Evolutionary conservation across 2,797 vertebrate species (phyloP).

Genomic region (Pipistrellus pygmaeus): DNA sequence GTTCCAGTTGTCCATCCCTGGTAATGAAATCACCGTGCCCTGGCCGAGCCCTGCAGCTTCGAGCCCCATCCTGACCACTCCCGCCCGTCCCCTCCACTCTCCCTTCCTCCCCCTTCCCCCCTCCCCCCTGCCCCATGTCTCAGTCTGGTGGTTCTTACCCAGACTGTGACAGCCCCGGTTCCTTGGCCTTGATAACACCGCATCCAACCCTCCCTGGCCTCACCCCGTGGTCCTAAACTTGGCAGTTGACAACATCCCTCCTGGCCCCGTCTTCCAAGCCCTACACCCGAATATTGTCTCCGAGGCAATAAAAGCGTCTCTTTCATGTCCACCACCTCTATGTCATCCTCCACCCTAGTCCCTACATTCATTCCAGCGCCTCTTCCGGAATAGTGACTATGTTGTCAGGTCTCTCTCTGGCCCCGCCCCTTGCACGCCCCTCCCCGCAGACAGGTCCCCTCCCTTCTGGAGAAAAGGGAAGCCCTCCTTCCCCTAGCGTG

Average conservation of each 20-base stretch:
- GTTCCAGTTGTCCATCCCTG: rapidly evolving
- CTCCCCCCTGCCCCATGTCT: background rate
- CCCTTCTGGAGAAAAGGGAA: slow-evolving; percentile 75
- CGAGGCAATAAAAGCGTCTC: background rate
- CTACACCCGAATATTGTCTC: background rate
- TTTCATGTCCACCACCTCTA: background rate
- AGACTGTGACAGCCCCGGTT: background rate
- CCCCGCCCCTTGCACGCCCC: background rate
- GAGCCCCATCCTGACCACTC: background rate
- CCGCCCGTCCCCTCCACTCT: too few relatives aligned
- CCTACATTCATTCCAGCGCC: background rate
- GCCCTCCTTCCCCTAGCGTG: background rate
- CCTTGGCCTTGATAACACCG: background rate
- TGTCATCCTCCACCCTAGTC: background rate
- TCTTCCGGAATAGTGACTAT: background rate
- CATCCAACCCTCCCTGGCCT: background rate
- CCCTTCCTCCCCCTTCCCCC: too few relatives aligned
- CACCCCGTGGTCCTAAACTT: background rate
- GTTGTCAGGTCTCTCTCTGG: background rate
- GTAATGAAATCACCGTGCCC: background rate
- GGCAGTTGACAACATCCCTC: background rate
- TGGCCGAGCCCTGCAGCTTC: background rate
- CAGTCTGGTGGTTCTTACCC: background rate
- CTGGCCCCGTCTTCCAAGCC: background rate
- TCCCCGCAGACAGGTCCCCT: background rate